Base-by-base conservation (phyloP, 1,140 invertebrate species). In the Halictus rubicundus region DNA sequence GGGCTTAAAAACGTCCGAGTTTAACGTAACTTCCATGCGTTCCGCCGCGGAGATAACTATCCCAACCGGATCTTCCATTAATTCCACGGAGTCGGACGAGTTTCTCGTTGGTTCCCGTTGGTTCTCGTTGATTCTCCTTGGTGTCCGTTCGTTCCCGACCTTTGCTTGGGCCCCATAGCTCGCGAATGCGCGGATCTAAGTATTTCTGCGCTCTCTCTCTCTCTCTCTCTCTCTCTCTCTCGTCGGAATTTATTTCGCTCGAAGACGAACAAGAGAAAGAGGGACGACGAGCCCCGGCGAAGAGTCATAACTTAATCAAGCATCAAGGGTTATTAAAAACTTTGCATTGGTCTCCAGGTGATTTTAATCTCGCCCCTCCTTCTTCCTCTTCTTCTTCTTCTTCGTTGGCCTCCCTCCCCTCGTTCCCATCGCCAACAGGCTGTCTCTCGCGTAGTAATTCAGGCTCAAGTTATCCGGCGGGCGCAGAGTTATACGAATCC, bases 251-350 rank as follows among this genome's bases (percentile, higher is more conserved):
- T 83, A 86, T 86, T 86, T 83, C 81, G 42, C 60, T 60, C 27
- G 57, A 81, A 74, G 78, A 85, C 73, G 82, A 63, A 81, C 52
- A 71, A 69, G 66, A 61, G 64, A 54, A 60, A 54, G 66, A 77
- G 60, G 69, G 64, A 80, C 65, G 54, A 69, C 66, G 77, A 83
- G 59, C 72, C 32, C 14, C 69, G 78, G 78, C 71, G 65, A 81
- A 79, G 79, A 84, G 75, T 80, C 83, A 80, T 88, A 90, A 91
- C 87, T 91, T 89, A 88, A 91, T 91, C 87, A 91, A 88, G 87
- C 85, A 90, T 90, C 85, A 90, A 89, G 86, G 81, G 88, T 90
- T 89, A 90, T 90, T 90, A 91, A 91, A 92, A 91, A 91, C 86
- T 90, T 90, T 88, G 81, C 87, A 88, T 89, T 87, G 82, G 83